Evolutionary conservation across 2,113 vertebrate species (phyloP).

Genomic region (Megaceryle torquata): DNA sequence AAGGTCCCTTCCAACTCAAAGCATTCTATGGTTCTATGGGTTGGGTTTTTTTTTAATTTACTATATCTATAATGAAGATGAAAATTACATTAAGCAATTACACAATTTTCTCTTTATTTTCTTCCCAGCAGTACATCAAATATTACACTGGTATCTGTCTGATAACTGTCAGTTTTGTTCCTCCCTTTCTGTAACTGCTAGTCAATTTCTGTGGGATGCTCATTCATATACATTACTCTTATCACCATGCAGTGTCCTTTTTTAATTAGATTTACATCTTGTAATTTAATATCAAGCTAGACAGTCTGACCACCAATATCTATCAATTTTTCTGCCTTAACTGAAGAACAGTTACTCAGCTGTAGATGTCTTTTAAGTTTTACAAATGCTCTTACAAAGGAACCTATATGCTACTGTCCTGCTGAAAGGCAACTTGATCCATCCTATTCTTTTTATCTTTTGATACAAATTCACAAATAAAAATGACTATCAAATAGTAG

Average conservation of each 20-base stretch:
- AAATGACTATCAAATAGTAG: not conserved
- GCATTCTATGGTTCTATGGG: not conserved
- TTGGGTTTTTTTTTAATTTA: not conserved
- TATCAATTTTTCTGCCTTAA: not conserved
- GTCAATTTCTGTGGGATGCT: not conserved
- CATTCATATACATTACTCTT: not conserved
- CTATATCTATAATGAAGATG: not conserved
- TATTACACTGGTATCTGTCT: not conserved
- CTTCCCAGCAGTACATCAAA: not conserved
- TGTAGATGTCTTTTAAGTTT: not conserved
- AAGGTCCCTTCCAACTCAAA: not conserved
- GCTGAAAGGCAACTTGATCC: not conserved
- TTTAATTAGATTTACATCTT: not conserved
- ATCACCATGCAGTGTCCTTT: not conserved
- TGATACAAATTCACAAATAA: not conserved
- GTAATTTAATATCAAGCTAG: not conserved
- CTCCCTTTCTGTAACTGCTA: not conserved
- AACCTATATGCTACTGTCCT: not conserved
- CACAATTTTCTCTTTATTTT: not conserved
- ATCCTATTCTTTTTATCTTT: not conserved
- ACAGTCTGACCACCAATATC: not conserved
- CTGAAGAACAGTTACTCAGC: not conserved
- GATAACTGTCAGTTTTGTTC: not conserved
- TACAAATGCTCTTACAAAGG: not conserved
- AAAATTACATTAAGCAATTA: not conserved